Evolutionary conservation across 2,888 invertebrate genomes (phyloP), one percentile per base, ranked within the genome.

Genomic region (Nomada fucata): DNA sequence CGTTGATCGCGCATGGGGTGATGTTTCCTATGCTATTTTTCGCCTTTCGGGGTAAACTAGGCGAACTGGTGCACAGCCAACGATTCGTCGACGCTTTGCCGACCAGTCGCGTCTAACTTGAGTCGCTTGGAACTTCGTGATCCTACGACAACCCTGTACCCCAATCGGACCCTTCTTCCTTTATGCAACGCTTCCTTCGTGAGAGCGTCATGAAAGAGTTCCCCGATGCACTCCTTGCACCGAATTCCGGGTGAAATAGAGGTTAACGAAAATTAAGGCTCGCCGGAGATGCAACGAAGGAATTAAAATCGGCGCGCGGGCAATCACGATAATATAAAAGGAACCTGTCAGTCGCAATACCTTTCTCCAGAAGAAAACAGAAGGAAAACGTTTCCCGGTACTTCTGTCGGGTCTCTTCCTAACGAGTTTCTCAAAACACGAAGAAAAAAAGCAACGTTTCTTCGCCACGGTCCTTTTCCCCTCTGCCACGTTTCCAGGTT

Each of bases 71-170:
- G 23, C 23, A 23, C 13, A 18, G 59, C 13, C 50, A 50, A 42
- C 77, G 77, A 80, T 80, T 79, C 79, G 80, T 80, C 80, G 63
- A 79, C 67, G 79, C 50, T 80, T 68, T 67, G 79, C 72, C 79
- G 80, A 72, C 61, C 72, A 42, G 67, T 80, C 67, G 72, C 61
- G 79, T 72, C 44, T 18, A 61, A 79, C 23, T 61, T 5, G 4
- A 29, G 29, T 29, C 0, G 0, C 29, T 3, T 11, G n/a, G 44
- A 79, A 80, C 50, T 61, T 55, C 15, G 59, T 59, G 26, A 36
- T 70, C 47, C 60, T 47, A 36, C 29, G 57, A 13, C 20, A n/a
- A 11, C 29, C 2, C 10, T 42, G 26, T 60, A 9, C 10, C 7
- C 52, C n/a, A 20, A 53, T 20, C 20, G 44, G n/a, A 44, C n/a